Conservation (phyloP, 2,888 invertebrate genomes). For the Melanostoma scalare region DNA sequence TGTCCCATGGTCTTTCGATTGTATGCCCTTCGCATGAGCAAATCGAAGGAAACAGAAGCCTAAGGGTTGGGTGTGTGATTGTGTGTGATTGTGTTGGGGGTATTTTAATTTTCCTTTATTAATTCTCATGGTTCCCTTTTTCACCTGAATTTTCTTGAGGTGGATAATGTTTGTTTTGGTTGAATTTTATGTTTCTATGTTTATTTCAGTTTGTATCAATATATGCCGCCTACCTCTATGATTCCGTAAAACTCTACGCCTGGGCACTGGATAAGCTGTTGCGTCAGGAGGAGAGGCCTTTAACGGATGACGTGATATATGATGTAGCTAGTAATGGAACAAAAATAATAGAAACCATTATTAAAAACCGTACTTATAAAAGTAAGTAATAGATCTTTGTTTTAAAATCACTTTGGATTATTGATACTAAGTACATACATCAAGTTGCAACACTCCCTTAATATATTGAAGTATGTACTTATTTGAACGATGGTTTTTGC, state of each 20-base stretch:
- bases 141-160: conserved; percentile 5
- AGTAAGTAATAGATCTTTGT: conserved; percentile 85
- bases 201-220: conserved; percentile 90
- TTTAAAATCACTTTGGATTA: too few species aligned
- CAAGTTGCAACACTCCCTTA: too few species aligned
- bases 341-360: conserved; percentile 92
- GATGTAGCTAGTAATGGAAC: conserved; percentile 92
- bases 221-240: conserved; percentile 96
- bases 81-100: not conserved
- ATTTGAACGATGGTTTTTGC: too few species aligned
- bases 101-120: not conserved
- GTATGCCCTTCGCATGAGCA: conserved; percentile 45
- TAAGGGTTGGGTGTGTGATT: conserved; percentile 3
- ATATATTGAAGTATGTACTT: too few species aligned
- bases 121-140: conserved; percentile 15
- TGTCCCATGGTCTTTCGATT: conserved; percentile 31
- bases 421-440: too few species aligned
- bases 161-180: conserved; percentile 56
- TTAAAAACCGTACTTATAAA: conserved; percentile 91
- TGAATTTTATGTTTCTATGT: conserved; percentile 45
- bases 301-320: conserved; percentile 86
- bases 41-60: conserved; percentile 8
- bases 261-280: conserved; percentile 90
- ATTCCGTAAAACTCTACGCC: conserved; percentile 96
- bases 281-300: conserved; percentile 83